Evolutionary conservation across 2,888 invertebrate genomes (phyloP).

Genomic region (Standfussiana lucernea): DNA sequence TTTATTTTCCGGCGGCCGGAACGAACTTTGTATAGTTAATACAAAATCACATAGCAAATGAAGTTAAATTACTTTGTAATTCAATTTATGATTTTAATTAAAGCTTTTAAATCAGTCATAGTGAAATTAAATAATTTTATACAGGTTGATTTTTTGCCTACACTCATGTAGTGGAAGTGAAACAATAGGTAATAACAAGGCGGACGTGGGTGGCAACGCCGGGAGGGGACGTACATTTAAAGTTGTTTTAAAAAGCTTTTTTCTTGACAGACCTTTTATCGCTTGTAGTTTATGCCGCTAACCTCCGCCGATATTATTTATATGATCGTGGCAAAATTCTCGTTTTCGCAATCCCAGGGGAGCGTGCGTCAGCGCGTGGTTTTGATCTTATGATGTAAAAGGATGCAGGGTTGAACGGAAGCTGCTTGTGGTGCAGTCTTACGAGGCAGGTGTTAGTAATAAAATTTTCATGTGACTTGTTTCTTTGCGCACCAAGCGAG

Average conservation of each 20-base stretch:
- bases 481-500: background rate
- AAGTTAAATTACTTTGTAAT: background rate
- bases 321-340: conserved; percentile 60
- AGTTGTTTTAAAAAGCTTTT: background rate
- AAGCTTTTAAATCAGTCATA: background rate
- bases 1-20: background rate
- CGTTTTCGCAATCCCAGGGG: conserved; percentile 49
- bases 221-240: too few species aligned
- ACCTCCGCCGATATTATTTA: conserved; percentile 61
- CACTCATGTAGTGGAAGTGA: too few species aligned
- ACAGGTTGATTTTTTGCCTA: too few species aligned
- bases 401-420: conserved; percentile 43
- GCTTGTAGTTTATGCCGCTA: conserved; percentile 16
- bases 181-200: too few species aligned
- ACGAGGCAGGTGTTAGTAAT: background rate
- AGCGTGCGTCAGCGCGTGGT: conserved; percentile 55
- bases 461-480: conserved; percentile 10
- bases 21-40: background rate
- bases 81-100: background rate
- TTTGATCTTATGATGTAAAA: conserved; percentile 53
- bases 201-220: too few species aligned
- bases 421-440: conserved; percentile 3
- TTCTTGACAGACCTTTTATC: background rate
- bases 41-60: background rate
- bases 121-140: background rate